A percentile compares a stretch with the other conserved stretches of the same genome.
phyloP scores from a whole-genome alignment of 2,113 vertebrate species.

The Ciconia maguari region DNA sequence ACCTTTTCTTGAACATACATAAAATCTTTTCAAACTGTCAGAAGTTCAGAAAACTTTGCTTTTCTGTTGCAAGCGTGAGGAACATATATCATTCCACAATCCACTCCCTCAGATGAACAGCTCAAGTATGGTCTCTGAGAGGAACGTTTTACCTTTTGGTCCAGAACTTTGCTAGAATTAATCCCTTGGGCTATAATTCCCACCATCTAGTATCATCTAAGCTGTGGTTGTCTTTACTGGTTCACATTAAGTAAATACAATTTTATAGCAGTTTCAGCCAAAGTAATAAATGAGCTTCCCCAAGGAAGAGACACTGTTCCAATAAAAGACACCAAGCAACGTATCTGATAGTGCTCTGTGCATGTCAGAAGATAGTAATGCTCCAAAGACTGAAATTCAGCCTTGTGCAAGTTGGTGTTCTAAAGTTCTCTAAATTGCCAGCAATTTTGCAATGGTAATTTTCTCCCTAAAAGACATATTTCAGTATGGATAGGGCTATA shows the following conservation, averaged over 20 bases:
- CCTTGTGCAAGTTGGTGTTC: background rate
- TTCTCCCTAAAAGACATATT: background rate
- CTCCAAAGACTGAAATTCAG: background rate
- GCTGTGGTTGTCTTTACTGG: background rate
- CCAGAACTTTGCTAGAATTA: background rate
- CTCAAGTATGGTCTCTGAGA: background rate
- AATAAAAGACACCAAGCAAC: background rate
- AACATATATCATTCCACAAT: background rate
- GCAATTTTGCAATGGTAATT: background rate
- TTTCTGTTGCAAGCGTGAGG: background rate
- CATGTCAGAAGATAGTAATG: background rate
- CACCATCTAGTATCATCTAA: background rate
- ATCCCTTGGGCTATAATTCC: background rate
- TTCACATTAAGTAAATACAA: constrained; percentile 6
- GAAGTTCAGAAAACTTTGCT: background rate
- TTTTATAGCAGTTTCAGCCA: background rate
- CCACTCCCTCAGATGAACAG: background rate
- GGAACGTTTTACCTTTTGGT: background rate
- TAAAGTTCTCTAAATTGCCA: background rate
- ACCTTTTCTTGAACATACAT: background rate
- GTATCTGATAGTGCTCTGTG: background rate
- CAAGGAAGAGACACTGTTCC: background rate
- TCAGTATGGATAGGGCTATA: background rate
- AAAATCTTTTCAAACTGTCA: background rate
- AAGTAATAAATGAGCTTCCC: background rate